These are phyloP conservation scores for Nesoenas mayeri DNA, from an alignment of 2,113 vertebrate genomes.

Conservation along the genomic window DNA sequence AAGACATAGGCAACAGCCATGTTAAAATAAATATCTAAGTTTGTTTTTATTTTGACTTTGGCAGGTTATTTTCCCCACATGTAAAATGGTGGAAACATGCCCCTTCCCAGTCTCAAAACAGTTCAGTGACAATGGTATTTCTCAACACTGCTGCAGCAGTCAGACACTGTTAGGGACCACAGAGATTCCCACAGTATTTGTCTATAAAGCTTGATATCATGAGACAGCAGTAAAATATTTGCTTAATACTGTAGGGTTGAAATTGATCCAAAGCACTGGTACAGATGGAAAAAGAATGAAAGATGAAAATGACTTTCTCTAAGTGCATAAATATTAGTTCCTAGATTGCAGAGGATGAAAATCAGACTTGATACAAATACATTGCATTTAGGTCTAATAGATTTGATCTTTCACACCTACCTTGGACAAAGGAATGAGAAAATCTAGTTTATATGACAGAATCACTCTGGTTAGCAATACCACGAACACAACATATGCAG, in stretches of 20 bases:
- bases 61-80: background rate
- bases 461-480: conserved; percentile 97
- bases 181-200: background rate
- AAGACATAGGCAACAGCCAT: background rate
- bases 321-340: background rate
- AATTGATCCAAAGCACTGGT: background rate
- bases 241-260: background rate
- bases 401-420: conserved; percentile 64
- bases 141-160: background rate
- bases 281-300: background rate
- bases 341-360: background rate
- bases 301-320: background rate
- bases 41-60: background rate
- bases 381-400: background rate
- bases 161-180: background rate
- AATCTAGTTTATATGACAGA: conserved; percentile 96
- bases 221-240: background rate
- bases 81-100: background rate
- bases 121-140: background rate
- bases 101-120: background rate
- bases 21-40: background rate
- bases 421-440: conserved; percentile 97
- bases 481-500: conserved; percentile 96
- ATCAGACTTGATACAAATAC: background rate
- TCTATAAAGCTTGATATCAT: background rate